phyloP scores from a whole-genome alignment of 2,113 vertebrate species.

The Tringa solitaria region DNA sequence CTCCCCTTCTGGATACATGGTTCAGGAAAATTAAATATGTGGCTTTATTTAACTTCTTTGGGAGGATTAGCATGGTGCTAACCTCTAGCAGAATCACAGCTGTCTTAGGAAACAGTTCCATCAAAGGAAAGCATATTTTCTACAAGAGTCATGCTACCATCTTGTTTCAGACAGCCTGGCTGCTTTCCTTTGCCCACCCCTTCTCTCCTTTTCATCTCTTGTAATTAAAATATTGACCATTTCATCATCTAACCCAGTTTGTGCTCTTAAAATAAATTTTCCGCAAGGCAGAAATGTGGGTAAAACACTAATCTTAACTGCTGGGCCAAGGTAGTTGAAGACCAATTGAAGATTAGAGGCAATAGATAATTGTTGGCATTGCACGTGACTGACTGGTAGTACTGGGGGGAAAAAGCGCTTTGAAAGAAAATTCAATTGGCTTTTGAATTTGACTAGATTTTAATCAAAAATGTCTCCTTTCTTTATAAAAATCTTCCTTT shows the following conservation, averaged over 20 bases:
- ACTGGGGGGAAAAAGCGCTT: background rate
- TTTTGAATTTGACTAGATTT: background rate
- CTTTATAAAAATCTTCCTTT: background rate
- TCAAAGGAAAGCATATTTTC: constrained; percentile 51
- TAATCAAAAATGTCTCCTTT: background rate
- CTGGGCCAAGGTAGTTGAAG: background rate
- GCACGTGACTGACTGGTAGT: background rate
- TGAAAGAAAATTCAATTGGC: background rate
- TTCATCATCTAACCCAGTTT: background rate
- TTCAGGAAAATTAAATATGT: constrained; percentile 37
- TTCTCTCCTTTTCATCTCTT: background rate
- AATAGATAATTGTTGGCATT: background rate
- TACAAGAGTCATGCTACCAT: background rate
- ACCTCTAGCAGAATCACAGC: constrained; percentile 3
- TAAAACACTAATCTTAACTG: background rate
- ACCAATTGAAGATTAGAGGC: background rate
- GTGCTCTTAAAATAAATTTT: background rate
- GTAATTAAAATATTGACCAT: constrained; percentile 22
- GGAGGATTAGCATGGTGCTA: constrained; percentile 21
- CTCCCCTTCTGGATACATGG: constrained; percentile 24
- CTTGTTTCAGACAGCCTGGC: constrained; percentile 28
- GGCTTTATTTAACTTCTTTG: constrained; percentile 50
- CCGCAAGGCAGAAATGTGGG: background rate
- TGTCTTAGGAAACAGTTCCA: constrained; percentile 30
- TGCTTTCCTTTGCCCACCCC: background rate